Percentiles rank a stretch among this genome's conserved stretches.
These are phyloP conservation scores for Girardia tigrina DNA, from an alignment of 2,888 invertebrate species.

Conservation along the genomic window DNA sequence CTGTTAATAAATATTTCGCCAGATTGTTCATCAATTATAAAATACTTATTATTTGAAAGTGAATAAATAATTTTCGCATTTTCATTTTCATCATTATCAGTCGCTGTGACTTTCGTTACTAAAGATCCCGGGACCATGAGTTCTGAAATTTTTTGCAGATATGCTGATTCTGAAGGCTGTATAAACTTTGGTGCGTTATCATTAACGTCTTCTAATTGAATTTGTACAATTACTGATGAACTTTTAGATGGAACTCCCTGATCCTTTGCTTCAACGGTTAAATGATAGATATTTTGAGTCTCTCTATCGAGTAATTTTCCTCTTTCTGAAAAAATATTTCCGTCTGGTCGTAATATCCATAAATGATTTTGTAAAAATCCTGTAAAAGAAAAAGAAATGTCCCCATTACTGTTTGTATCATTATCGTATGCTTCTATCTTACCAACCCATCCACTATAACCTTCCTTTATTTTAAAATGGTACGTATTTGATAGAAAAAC, in stretches of 20 bases:
- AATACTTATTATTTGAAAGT: not conserved
- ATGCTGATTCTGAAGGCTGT: not conserved
- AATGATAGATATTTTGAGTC: conserved; percentile 63
- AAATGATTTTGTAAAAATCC: conserved; percentile 71
- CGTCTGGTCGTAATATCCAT: conserved; percentile 82
- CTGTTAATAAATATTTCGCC: not conserved
- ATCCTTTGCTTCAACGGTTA: conserved; percentile 70
- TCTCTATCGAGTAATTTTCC: conserved; percentile 62
- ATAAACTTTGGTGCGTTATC: not conserved
- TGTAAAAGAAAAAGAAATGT: not conserved
- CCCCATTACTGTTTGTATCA: not conserved
- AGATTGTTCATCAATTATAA: not conserved
- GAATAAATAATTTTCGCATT: not conserved
- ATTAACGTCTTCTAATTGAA: not conserved
- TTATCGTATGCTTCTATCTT: not conserved
- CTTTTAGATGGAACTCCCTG: conserved; percentile 56
- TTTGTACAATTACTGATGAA: not conserved
- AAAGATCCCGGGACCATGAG: not conserved
- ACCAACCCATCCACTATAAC: not conserved
- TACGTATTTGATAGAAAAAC: not conserved
- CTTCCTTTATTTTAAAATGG: not conserved
- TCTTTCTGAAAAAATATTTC: conserved; percentile 62
- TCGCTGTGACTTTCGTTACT: not conserved
- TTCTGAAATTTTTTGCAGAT: not conserved
- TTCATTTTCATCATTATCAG: not conserved